Evolutionary conservation across 2,888 invertebrate species (phyloP), one percentile per base, ranked within the genome.

Genomic region (Apantesis nais): DNA sequence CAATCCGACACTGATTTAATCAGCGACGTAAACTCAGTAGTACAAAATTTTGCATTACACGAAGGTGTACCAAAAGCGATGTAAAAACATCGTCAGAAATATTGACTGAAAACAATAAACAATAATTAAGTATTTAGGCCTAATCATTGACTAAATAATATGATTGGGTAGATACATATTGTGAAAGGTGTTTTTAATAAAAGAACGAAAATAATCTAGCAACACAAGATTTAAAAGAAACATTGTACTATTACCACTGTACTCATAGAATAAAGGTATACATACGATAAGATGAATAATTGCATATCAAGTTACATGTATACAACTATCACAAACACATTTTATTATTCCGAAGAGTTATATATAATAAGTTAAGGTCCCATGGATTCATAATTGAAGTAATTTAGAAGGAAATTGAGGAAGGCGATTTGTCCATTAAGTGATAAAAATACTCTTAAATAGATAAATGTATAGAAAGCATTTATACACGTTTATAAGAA

Each of bases 1-100:
- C 83, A 74, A 78, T 75, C 82, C 77, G 80, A 80, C 72, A 82
- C 87, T 78, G 86, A 89, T 88, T 80, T 81, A 77, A 89, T 88
- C 87, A 85, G 86, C 66, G 74, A 71, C 73, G 72, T 70, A 73
- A 78, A 78, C 72, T 78, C 77, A 82, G 76, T 78, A 73, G 74
- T 76, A 80, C 68, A 73, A 78, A 81, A 76, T 78, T 79, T 84
- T 76, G 80, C 80, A 85, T 84, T 83, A 84, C 69, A 83, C 82
- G 72, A 81, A 83, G 71, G 72, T 78, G 72, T 71, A 72, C 70
- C 75, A 77, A 68, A 72, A 74, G 71, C 62, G 75, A 69, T 9
- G 64, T 71, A 75, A 66, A 73, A 77, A 77, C 66, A 72, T 62
- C 68, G 44, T 44, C 5, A 75, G 66, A 76, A 82, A 77, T 76